phyloP scores from a whole-genome alignment of 2,113 vertebrate genomes.

The Halichoeres trimaculatus region DNA sequence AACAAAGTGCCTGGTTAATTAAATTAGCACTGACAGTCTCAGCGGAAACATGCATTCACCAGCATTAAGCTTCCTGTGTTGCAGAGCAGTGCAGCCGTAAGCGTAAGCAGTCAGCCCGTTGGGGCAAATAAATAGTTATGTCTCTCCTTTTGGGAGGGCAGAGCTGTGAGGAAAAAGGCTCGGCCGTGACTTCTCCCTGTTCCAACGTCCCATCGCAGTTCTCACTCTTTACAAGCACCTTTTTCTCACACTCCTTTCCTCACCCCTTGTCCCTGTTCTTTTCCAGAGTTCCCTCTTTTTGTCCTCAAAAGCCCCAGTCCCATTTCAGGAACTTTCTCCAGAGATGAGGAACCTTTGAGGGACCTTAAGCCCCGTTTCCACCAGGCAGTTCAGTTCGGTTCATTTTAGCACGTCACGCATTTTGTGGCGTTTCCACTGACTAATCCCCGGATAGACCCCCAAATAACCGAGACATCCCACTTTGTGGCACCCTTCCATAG shows the following conservation, averaged over 20 bases:
- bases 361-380: too few relatives aligned
- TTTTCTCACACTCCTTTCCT: conserved; percentile 50
- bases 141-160: conserved; percentile 42
- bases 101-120: conserved; percentile 44
- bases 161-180: conserved; percentile 51
- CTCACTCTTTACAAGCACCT: conserved; percentile 43
- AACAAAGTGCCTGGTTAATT: conserved; percentile 60
- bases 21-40: conserved; percentile 60
- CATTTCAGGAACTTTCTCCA: neutral
- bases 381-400: too few relatives aligned
- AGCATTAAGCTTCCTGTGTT: conserved; percentile 45
- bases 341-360: neutral
- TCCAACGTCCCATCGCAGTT: conserved; percentile 46
- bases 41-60: conserved; percentile 40
- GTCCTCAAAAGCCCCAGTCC: neutral
- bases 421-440: too few relatives aligned
- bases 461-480: too few relatives aligned
- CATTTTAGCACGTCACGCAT: too few relatives aligned
- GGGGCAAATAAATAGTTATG: conserved; percentile 48
- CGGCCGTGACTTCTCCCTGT: conserved; percentile 39
- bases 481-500: too few relatives aligned
- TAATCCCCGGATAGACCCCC: too few relatives aligned
- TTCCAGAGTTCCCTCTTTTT: neutral
- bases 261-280: conserved; percentile 17
- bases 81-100: conserved; percentile 37